A percentile compares a stretch with the other conserved stretches of the same genome.
phyloP scores from a whole-genome alignment of 2,797 vertebrate species.

The Cephalopachus bancanus region DNA sequence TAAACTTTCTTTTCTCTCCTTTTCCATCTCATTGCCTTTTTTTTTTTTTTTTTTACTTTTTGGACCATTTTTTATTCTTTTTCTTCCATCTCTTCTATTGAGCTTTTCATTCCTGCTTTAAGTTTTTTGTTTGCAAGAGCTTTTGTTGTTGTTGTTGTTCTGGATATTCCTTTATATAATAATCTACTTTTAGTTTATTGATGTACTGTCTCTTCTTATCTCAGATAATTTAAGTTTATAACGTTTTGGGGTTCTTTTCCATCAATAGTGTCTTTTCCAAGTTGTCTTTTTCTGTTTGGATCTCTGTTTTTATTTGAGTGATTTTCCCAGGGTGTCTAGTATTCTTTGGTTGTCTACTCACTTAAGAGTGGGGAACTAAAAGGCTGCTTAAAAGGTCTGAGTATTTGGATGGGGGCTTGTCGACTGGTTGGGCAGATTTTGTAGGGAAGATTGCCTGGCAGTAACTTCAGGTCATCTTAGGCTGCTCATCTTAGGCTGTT shows the following conservation, averaged over 20 bases:
- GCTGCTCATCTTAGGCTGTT: neutral
- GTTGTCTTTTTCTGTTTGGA: neutral
- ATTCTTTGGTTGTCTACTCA: neutral
- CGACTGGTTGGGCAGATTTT: neutral
- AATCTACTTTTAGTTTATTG: neutral
- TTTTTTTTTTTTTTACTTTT: neutral
- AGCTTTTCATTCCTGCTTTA: neutral
- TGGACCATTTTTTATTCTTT: conserved; percentile 31
- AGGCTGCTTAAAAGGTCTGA: neutral
- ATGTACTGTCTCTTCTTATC: neutral
- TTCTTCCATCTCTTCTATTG: neutral
- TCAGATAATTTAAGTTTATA: conserved; percentile 16
- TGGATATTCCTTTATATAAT: neutral
- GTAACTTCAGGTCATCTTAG: neutral
- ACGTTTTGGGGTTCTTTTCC: neutral
- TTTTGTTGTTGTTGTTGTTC: neutral
- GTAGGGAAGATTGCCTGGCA: neutral
- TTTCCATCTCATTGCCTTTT: neutral
- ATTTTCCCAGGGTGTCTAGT: neutral
- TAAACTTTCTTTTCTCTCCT: neutral
- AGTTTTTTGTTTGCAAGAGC: conserved; percentile 8
- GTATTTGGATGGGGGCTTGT: neutral
- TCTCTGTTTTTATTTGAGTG: conserved; percentile 17
- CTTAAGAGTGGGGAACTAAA: neutral
- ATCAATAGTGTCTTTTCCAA: neutral